phyloP scores from a whole-genome alignment of 2,113 vertebrate species.

The Triplophysa tibetana region DNA sequence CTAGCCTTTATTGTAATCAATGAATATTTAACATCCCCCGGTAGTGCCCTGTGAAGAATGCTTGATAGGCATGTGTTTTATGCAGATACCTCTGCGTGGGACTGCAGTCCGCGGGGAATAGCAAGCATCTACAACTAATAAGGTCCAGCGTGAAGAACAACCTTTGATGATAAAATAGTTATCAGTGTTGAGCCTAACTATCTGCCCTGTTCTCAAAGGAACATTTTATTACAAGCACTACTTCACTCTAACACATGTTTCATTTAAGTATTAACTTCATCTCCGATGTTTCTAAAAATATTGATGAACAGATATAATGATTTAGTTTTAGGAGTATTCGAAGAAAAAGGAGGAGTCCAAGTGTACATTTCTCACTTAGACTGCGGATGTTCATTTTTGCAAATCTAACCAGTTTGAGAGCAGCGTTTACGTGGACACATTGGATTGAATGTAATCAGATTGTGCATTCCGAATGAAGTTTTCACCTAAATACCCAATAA shows the following conservation, averaged over 20 bases:
- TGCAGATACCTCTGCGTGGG: neutral
- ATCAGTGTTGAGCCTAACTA: neutral
- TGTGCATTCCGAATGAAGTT: no score
- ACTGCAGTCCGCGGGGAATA: constrained; percentile 22
- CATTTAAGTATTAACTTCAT: neutral
- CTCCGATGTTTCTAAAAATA: neutral
- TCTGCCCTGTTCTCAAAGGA: neutral
- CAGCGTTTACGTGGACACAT: no score
- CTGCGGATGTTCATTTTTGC: no score
- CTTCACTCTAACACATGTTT: neutral
- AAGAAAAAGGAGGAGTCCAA: no score
- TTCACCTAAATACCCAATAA: no score
- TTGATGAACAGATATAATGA: no score
- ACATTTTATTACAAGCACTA: neutral
- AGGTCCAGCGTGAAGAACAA: neutral
- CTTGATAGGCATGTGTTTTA: constrained; percentile 38
- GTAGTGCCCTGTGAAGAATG: constrained; percentile 36
- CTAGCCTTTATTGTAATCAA: constrained; percentile 43
- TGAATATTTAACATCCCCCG: constrained; percentile 52
- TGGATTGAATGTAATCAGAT: no score
- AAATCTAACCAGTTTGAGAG: no score
- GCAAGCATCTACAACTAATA: constrained; percentile 21
- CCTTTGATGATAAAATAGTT: neutral
- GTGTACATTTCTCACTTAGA: no score
- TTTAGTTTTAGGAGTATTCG: no score